A percentile compares a stretch with the other conserved stretches of the same genome.
phyloP scores from a whole-genome alignment of 92 coral and sea anemone species.

The Blastomussa wellsi region DNA sequence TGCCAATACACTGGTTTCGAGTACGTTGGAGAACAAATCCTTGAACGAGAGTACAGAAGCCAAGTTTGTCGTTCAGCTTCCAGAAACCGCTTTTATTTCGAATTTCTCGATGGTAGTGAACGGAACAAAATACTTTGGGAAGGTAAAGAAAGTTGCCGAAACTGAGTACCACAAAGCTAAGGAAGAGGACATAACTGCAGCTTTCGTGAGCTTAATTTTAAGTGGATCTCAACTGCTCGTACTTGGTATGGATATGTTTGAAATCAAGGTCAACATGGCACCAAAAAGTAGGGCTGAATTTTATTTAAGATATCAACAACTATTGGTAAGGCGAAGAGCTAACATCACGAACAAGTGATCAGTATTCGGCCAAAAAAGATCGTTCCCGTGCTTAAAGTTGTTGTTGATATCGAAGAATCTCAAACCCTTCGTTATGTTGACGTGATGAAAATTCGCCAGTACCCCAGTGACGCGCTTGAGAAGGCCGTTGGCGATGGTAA shows the following conservation, averaged over 20 bases:
- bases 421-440: slow-evolving; percentile 29
- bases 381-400: slow-evolving; percentile 43
- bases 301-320: slow-evolving; percentile 49
- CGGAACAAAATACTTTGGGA: slow-evolving; percentile 30
- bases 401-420: slow-evolving; percentile 42
- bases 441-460: slow-evolving; percentile 56
- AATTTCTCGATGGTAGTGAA: slow-evolving; percentile 60
- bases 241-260: slow-evolving; percentile 52
- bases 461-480: slow-evolving; percentile 46
- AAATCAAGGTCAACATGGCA: slow-evolving; percentile 39
- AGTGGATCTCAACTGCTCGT: background rate
- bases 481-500: slow-evolving; percentile 22
- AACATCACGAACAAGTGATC: slow-evolving; percentile 41
- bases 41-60: slow-evolving; percentile 26
- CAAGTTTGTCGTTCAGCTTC: slow-evolving; percentile 43
- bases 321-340: slow-evolving; percentile 42
- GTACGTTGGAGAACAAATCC: slow-evolving; percentile 41
- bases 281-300: slow-evolving; percentile 47
- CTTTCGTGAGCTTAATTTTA: slow-evolving; percentile 29
- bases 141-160: slow-evolving; percentile 43
- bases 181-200: slow-evolving; percentile 32
- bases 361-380: slow-evolving; percentile 51
- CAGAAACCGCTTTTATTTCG: slow-evolving; percentile 54
- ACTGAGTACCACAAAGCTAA: slow-evolving; percentile 51
- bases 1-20: slow-evolving; percentile 46